Evolutionary conservation across 2,888 invertebrate genomes (phyloP).

Genomic region (Drosophila ezoana): DNA sequence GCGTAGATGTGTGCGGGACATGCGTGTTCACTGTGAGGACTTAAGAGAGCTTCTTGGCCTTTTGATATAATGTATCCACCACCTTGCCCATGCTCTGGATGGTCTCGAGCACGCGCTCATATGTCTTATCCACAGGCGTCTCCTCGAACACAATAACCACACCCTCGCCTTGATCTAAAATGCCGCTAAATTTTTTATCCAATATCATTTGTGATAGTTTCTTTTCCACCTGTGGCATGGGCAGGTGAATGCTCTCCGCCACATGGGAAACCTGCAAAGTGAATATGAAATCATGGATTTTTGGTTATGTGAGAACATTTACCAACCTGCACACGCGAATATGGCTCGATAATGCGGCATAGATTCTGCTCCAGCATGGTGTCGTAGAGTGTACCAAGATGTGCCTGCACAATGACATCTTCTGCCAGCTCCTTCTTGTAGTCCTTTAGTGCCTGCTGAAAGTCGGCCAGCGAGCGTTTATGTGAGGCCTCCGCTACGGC

Average conservation of each 20-base stretch:
- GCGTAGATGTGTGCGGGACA: constrained; percentile 11
- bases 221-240: constrained; percentile 97
- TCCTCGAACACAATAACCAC: constrained; percentile 99
- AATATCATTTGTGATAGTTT: constrained; percentile 99
- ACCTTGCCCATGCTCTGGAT: constrained; percentile 99
- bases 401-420: constrained; percentile 98
- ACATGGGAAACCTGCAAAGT: constrained; percentile 91
- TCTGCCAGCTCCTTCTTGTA: constrained; percentile 96
- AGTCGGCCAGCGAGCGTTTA: constrained; percentile 98
- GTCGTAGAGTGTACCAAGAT: constrained; percentile 98
- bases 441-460: constrained; percentile 94
- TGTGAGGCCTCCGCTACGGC: constrained; percentile 98
- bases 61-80: constrained; percentile 99
- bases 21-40: constrained; percentile 25
- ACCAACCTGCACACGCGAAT: constrained; percentile 94
- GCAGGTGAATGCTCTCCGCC: constrained; percentile 95
- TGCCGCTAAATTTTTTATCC: constrained; percentile 98
- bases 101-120: constrained; percentile 98
- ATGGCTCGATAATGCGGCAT: constrained; percentile 99
- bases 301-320: too few relatives aligned
- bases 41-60: constrained; percentile 98
- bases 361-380: constrained; percentile 99
- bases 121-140: constrained; percentile 97
- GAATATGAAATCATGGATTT: background rate
- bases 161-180: constrained; percentile 99